These are phyloP conservation scores for Melanogrammus aeglefinus DNA, from an alignment of 2,797 vertebrate species.

Conservation along the genomic window DNA sequence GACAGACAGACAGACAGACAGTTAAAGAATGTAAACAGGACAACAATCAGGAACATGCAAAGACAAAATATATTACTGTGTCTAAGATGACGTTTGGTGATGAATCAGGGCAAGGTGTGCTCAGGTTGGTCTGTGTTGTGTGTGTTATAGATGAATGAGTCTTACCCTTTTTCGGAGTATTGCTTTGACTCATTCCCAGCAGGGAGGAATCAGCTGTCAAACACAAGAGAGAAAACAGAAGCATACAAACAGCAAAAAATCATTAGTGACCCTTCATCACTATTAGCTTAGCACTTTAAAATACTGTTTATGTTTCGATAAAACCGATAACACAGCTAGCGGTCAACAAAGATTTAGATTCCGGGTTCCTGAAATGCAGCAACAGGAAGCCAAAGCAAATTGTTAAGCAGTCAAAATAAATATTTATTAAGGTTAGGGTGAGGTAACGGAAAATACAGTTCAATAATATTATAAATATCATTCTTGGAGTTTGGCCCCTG, in stretches of 20 bases:
- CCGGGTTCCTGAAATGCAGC: not conserved
- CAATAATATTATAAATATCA: not conserved
- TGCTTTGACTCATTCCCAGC: constrained; percentile 1
- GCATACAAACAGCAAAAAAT: not conserved
- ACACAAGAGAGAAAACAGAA: not conserved
- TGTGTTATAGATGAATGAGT: not conserved
- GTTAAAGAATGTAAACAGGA: not conserved
- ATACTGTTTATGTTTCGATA: not conserved
- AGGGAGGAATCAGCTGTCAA: constrained; percentile 36
- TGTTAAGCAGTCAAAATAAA: not conserved
- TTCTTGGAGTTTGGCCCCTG: not conserved
- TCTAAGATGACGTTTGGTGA: not conserved
- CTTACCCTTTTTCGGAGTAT: constrained; percentile 43
- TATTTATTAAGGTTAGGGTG: not conserved
- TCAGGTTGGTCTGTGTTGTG: not conserved
- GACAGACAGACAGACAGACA: not conserved
- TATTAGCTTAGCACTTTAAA: not conserved
- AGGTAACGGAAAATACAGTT: not conserved
- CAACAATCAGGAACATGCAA: not conserved
- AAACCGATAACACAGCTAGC: not conserved
- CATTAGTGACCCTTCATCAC: not conserved
- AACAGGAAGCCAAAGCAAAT: constrained; percentile 1
- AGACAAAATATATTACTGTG: not conserved
- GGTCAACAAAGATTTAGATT: not conserved
- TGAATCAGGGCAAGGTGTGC: not conserved